phyloP scores from a whole-genome alignment of 2,113 vertebrate species.

The Ellobius talpinus region DNA sequence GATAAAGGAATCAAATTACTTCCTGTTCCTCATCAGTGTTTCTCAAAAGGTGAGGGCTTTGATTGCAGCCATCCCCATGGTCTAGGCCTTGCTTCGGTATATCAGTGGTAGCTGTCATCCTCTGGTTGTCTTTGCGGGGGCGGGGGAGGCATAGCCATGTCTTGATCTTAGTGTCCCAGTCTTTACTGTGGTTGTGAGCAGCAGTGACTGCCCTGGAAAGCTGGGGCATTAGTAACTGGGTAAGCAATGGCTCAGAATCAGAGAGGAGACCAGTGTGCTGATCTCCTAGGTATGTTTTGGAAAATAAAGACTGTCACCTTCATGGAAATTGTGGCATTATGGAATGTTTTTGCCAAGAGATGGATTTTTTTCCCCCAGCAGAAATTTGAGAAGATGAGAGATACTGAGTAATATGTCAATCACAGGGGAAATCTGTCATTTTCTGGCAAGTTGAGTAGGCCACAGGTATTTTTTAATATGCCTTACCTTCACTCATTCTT shows the following conservation, averaged over 20 bases:
- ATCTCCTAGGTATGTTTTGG: slow-evolving; percentile 12
- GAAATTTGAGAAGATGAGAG: slow-evolving; percentile 63
- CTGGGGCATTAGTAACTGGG: neutral
- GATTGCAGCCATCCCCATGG: neutral
- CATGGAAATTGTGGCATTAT: slow-evolving; percentile 43
- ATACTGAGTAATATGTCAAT: slow-evolving; percentile 74
- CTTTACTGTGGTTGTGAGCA: neutral
- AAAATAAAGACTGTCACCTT: neutral
- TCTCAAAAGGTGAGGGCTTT: slow-evolving; percentile 9
- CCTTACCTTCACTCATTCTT: slow-evolving; percentile 59
- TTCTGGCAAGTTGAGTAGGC: slow-evolving; percentile 77
- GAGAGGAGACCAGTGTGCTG: neutral
- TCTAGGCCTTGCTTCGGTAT: neutral
- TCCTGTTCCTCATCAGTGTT: neutral
- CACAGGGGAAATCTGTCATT: slow-evolving; percentile 64
- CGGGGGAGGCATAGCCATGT: neutral
- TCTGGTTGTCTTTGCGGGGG: neutral
- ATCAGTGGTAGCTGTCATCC: neutral
- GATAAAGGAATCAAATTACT: slow-evolving; percentile 59
- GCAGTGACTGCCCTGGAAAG: neutral
- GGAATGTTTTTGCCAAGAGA: slow-evolving; percentile 49
- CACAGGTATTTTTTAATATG: slow-evolving; percentile 46
- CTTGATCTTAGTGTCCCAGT: neutral
- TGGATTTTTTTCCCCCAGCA: slow-evolving; percentile 29
- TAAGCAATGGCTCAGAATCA: neutral